Evolutionary conservation across 2,888 invertebrate species (phyloP).

Genomic region (Ypsolopha sequella): DNA sequence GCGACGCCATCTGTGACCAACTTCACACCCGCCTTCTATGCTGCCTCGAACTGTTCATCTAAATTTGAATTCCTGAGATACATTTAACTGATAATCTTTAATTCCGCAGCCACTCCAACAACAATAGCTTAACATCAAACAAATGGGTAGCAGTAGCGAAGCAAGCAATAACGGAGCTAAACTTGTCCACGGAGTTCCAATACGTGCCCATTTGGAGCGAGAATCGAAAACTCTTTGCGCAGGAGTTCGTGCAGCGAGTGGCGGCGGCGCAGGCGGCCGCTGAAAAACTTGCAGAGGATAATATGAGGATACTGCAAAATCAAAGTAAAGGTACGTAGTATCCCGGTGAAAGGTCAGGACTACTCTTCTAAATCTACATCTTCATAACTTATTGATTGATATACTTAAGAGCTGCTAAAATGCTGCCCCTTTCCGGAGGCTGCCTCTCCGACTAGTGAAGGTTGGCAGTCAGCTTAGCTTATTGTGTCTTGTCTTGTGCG

Average conservation of each 20-base stretch:
- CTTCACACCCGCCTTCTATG: too few species aligned
- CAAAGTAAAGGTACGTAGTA: conserved; percentile 33
- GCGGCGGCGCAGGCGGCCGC: conserved; percentile 35
- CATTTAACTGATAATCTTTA: too few species aligned
- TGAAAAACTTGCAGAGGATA: conserved; percentile 39
- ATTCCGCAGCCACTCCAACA: neutral
- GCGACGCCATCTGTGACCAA: too few species aligned
- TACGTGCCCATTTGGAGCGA: conserved; percentile 61
- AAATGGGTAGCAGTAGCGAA: conserved; percentile 59
- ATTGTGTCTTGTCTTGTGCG: too few species aligned
- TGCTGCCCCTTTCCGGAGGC: too few species aligned
- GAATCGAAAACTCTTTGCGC: conserved; percentile 30
- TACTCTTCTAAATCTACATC: neutral
- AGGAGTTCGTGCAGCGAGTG: conserved; percentile 46
- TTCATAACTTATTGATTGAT: neutral
- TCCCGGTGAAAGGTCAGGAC: too few species aligned
- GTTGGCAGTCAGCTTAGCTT: too few species aligned
- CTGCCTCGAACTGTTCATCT: too few species aligned
- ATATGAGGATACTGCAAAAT: conserved; percentile 24
- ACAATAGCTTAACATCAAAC: conserved; percentile 31
- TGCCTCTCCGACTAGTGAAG: too few species aligned
- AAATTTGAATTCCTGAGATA: too few species aligned
- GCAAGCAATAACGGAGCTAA: conserved; percentile 69
- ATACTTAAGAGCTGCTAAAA: too few species aligned
- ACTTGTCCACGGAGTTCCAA: conserved; percentile 57